Percentiles rank a stretch among this genome's conserved stretches.
These are phyloP conservation scores for Chiroxiphia lanceolata DNA, from an alignment of 2,797 vertebrate species.

Conservation along the genomic window DNA sequence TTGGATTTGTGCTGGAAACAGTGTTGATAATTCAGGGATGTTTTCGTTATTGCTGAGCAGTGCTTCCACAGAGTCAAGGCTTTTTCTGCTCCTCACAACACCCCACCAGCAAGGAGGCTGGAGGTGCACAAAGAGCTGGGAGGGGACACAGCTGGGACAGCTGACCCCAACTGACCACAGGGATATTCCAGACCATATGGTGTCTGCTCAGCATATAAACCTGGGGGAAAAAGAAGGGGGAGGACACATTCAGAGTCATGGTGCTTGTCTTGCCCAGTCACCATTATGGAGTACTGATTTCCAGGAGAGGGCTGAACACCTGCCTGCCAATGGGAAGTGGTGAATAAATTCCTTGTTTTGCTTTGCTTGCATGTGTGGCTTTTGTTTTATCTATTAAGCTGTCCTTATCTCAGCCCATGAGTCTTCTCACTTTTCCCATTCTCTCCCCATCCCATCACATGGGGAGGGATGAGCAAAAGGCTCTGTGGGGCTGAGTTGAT, in stretches of 20 bases:
- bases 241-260: background rate
- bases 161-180: background rate
- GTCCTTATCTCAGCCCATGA: background rate
- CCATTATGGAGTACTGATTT: background rate
- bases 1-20: constrained; percentile 1
- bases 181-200: background rate
- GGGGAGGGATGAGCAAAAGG: background rate
- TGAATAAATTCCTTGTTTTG: background rate
- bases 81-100: background rate
- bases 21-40: background rate
- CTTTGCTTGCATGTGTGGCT: background rate
- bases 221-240: background rate
- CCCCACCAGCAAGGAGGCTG: background rate
- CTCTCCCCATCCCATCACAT: background rate
- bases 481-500: background rate
- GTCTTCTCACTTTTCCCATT: background rate
- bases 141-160: background rate
- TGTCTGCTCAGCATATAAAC: background rate
- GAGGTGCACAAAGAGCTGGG: background rate
- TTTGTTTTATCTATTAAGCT: background rate
- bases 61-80: background rate
- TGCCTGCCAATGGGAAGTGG: background rate
- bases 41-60: constrained; percentile 1
- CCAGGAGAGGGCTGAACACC: background rate
- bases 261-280: background rate